Base-by-base conservation (phyloP, 2,888 invertebrate genomes). In the Eristalis tenax region DNA sequence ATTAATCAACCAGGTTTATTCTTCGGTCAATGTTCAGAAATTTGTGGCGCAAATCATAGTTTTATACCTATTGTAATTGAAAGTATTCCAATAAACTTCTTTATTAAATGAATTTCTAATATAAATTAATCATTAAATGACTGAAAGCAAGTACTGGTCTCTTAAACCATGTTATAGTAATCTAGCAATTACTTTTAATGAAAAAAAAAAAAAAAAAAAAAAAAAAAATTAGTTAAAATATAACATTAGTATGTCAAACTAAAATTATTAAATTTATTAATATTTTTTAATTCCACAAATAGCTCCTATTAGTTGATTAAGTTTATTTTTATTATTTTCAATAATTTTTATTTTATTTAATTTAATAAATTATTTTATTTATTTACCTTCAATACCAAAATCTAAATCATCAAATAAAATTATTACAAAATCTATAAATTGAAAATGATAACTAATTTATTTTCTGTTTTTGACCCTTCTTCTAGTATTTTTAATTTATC, bases 11-110 rank as follows among this genome's bases (percentile, higher is more conserved):
- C 95, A 0, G 96, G 96, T 61, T 90, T 96, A 91, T 95, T 94
- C 93, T 96, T 93, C 93, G 96, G 96, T 0, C 96, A 96, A 95
- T 97, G 96, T 92, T 96, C 96, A 89, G 96, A 97, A 95, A 96
- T 97, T 94, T 97, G 96, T 93, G 96, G 96, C 0, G 94, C 95
- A 74, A 96, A 97, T 92, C 96, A 97, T 92, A 96, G 96, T 82
- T 96, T 96, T 94, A 97, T 97, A 93, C 96, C 96, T 40, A 96
- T 96, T 94, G 94, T 94, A 82, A 92, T 95, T 90, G 95, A 96
- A 95, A 94, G 94, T 90, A 93, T 94, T 73, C 92, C 93, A 84
- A 92, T 93, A 90, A 94, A 93, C 90, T 93, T 91, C 89, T 95
- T 95, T 91, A 94, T 95, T 93, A 94, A 94, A 91, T 95, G 94